These are phyloP conservation scores for Hypselothyrea guttata DNA, from an alignment of 2,888 invertebrate genomes.

Conservation along the genomic window DNA sequence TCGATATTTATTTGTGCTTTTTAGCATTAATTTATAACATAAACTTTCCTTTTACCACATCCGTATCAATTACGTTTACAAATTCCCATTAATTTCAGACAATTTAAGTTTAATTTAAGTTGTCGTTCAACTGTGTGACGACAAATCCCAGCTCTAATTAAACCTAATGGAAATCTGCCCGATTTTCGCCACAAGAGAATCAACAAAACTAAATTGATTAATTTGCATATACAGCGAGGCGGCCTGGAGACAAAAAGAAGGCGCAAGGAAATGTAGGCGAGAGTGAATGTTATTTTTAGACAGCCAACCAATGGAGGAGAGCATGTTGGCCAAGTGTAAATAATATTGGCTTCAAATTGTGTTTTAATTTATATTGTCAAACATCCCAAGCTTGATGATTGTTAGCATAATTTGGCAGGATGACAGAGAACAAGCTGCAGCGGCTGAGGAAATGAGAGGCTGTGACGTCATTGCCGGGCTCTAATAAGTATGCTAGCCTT, in stretches of 20 bases:
- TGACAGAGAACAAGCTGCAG: conserved; percentile 11
- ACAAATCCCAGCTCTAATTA: neutral
- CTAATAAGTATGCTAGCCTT: conserved; percentile 23
- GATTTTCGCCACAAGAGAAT: neutral
- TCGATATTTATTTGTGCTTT: too few species aligned
- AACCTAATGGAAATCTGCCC: neutral
- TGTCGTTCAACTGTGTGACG: too few species aligned
- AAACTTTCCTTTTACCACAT: too few species aligned
- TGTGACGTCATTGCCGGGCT: conserved; percentile 57
- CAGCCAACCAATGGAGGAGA: neutral
- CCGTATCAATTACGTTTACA: too few species aligned
- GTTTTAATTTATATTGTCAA: conserved; percentile 19
- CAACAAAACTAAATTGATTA: conserved; percentile 13
- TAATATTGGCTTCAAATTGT: conserved; percentile 1
- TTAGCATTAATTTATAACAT: too few species aligned
- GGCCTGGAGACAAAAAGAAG: too few species aligned
- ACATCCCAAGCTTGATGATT: conserved; percentile 3
- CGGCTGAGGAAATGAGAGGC: conserved; percentile 6
- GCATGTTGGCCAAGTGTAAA: conserved; percentile 1
- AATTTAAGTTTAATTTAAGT: too few species aligned
- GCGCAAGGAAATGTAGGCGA: too few species aligned
- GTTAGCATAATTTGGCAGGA: conserved; percentile 11
- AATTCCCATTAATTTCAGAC: too few species aligned
- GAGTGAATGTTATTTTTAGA: too few species aligned
- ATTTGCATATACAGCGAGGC: conserved; percentile 12